Percentiles rank a stretch among this genome's conserved stretches.
Evolutionary conservation across 2,888 invertebrate genomes (phyloP).

Genomic region (Sinelater perroti): DNA sequence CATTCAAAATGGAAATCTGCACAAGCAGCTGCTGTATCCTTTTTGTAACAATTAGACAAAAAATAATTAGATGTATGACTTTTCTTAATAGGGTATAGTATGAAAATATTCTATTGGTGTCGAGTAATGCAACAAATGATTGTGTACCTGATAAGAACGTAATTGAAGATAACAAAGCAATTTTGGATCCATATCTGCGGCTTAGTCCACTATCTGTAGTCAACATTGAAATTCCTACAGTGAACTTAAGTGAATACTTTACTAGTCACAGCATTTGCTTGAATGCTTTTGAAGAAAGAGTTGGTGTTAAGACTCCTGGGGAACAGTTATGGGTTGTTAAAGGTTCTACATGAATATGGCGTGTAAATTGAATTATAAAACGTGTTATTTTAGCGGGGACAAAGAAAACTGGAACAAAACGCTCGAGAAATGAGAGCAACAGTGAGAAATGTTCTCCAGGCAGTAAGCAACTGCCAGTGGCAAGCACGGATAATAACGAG

Average conservation of each 20-base stretch:
- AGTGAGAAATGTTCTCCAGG: constrained; percentile 43
- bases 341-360: constrained; percentile 11
- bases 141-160: constrained; percentile 38
- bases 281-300: constrained; percentile 77
- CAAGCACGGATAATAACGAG: constrained; percentile 43
- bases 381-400: constrained; percentile 46
- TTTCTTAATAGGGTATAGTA: constrained; percentile 45
- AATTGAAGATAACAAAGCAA: constrained; percentile 44
- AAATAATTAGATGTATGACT: constrained; percentile 7
- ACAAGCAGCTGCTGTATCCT: constrained; percentile 69
- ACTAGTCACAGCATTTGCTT: constrained; percentile 82
- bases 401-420: constrained; percentile 58
- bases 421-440: constrained; percentile 56
- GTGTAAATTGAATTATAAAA: neutral
- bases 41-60: constrained; percentile 45
- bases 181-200: constrained; percentile 44
- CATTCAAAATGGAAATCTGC: constrained; percentile 78
- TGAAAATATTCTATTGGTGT: constrained; percentile 51
- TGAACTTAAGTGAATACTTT: constrained; percentile 78
- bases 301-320: constrained; percentile 66
- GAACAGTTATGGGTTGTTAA: constrained; percentile 57
- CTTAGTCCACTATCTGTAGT: constrained; percentile 68
- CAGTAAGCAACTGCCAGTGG: constrained; percentile 17
- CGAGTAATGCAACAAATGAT: constrained; percentile 47
- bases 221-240: constrained; percentile 74